Evolutionary conservation across 2,113 vertebrate genomes (phyloP), one percentile per base, ranked within the genome.

Genomic region (Raja brachyura): DNA sequence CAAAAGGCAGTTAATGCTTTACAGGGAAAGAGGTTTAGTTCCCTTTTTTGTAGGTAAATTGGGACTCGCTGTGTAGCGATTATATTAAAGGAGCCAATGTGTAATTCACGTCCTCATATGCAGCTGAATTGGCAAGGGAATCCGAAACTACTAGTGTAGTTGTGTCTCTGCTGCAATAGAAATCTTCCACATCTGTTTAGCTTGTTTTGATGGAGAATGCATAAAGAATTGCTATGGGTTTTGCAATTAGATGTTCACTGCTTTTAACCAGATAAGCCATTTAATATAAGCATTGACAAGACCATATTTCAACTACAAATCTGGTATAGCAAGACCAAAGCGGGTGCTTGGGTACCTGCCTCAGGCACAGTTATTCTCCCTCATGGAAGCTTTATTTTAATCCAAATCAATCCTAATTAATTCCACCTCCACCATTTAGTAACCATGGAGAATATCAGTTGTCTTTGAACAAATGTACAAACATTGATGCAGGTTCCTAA

Each of bases 391-490:
- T 88, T 88, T 88, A 88, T 63, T 88, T 63, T 61, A 88, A 88
- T 88, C 5, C 83, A 63, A 88, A 88, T 88, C 83, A 88, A 85
- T 85, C 3, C 54, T 59, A 85, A 85, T 85, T 59, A 61, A 88
- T 63, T 88, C 83, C 83, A 88, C 83, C 83, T 66, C n/a, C 59
- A 88, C 83, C 16, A 16, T 88, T 31, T 63, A 63, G 83, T 31
- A 88, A 88, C 83, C 61, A 88, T 88, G 59, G 83, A 88, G 83
- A 88, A 59, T 61, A 88, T 14, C 28, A 88, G 59, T 18, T 77
- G 4, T 18, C 5, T 66, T 88, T 28, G 59, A 31, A n/a, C 13
- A 88, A 88, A 86, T 63, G 75, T 33, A 31, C 75, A 77, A n/a
- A 76, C 28, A 31, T 76, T 76, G 83, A 86, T 86, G 56, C 25